phyloP scores from a whole-genome alignment of 2,113 vertebrate genomes.

The Thryonomys swinderianus region DNA sequence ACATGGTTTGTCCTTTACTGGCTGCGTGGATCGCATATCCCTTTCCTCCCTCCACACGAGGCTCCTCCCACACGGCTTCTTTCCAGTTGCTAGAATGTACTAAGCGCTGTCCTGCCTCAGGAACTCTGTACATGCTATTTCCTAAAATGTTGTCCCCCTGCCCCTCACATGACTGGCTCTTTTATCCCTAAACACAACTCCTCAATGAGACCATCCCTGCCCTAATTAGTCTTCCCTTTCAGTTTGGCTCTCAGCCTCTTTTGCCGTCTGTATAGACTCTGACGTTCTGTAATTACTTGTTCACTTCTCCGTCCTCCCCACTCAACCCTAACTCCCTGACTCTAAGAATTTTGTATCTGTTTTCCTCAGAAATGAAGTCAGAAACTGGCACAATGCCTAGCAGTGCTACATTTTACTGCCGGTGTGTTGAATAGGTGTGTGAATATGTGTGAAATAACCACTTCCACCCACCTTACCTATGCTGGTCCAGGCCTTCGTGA shows the following conservation, averaged over 20 bases:
- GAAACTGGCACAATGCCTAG: not conserved
- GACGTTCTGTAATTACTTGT: not conserved
- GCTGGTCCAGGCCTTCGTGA: not conserved
- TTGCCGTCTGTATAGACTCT: not conserved
- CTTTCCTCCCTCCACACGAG: not conserved
- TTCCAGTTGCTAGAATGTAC: not conserved
- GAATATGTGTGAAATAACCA: not conserved
- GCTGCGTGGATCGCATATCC: not conserved
- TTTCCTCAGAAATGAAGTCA: not conserved
- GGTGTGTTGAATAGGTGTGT: not conserved
- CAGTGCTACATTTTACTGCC: not conserved
- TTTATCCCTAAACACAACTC: not conserved
- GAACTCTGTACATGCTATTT: not conserved
- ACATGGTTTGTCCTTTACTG: not conserved
- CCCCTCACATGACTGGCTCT: not conserved
- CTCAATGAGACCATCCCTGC: not conserved
- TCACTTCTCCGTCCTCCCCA: not conserved
- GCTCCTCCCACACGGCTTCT: not conserved
- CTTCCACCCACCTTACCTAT: not conserved
- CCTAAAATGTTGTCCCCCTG: not conserved
- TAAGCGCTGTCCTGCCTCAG: not conserved
- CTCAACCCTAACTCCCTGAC: not conserved
- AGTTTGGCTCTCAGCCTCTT: not conserved
- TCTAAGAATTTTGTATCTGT: not conserved
- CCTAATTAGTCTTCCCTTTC: not conserved